Conservation (phyloP, 2,888 invertebrate genomes). For the Standfussiana lucernea region DNA sequence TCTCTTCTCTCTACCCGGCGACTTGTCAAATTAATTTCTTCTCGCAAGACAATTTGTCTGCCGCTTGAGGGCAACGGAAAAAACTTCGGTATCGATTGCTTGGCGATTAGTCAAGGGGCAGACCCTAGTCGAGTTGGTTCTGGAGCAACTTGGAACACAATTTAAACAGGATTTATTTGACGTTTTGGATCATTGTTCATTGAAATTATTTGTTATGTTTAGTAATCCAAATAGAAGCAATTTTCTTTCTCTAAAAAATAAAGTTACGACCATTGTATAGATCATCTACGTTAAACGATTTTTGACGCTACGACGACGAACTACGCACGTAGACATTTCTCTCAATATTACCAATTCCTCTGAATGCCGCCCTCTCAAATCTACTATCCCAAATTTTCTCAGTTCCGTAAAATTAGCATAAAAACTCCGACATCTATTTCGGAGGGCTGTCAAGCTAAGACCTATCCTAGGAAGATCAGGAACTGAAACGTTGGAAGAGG, state of each 20-base stretch:
- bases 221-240: neutral
- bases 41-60: conserved; percentile 90
- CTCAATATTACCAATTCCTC: conserved; percentile 5
- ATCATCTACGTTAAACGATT: conserved; percentile 10
- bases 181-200: conserved; percentile 31
- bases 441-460: conserved; percentile 33
- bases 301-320: no score
- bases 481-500: conserved; percentile 63
- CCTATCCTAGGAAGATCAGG: conserved; percentile 59
- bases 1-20: conserved; percentile 77
- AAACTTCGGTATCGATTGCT: conserved; percentile 86
- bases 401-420: conserved; percentile 50
- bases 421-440: conserved; percentile 45
- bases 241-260: neutral
- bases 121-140: conserved; percentile 64
- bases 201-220: conserved; percentile 31
- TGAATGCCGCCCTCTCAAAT: conserved; percentile 26
- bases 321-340: neutral
- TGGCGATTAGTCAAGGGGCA: conserved; percentile 81
- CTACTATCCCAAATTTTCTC: conserved; percentile 38
- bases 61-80: conserved; percentile 83
- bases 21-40: conserved; percentile 91
- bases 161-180: conserved; percentile 63
- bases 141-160: conserved; percentile 57
- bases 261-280: neutral